phyloP scores from a whole-genome alignment of 2,888 invertebrate species.

The Alloscopus bannaensis region DNA sequence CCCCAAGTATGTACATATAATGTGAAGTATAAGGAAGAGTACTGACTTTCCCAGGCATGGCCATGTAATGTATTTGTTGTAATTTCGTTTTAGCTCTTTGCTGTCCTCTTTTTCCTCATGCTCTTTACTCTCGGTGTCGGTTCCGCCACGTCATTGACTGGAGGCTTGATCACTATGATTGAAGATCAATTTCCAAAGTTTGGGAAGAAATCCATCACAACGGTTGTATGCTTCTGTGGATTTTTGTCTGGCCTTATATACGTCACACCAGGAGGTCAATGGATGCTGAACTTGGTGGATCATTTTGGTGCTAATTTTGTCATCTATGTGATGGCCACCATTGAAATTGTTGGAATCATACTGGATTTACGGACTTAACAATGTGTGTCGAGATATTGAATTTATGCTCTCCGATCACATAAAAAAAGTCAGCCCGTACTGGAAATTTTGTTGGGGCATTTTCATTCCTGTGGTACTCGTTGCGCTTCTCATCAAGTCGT shows the following conservation, averaged over 20 bases:
- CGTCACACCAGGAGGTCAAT: constrained; percentile 81
- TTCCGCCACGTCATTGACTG: constrained; percentile 84
- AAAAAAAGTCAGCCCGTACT: constrained; percentile 80
- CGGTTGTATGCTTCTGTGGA: constrained; percentile 79
- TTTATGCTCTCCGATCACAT: constrained; percentile 86
- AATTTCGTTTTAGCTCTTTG: not conserved
- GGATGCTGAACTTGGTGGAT: constrained; percentile 80
- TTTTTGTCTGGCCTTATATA: constrained; percentile 81
- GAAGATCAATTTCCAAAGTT: constrained; percentile 82
- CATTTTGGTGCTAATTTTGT: constrained; percentile 81
- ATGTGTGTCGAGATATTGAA: constrained; percentile 84
- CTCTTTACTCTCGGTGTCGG: constrained; percentile 83
- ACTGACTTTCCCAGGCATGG: not conserved
- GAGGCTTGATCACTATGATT: constrained; percentile 83
- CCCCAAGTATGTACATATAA: constrained; percentile 62
- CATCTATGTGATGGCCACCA: constrained; percentile 79
- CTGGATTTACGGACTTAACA: constrained; percentile 81
- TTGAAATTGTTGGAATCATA: constrained; percentile 79
- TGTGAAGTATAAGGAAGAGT: not conserved
- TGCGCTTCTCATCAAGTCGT: constrained; percentile 11
- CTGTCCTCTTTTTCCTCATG: constrained; percentile 90
- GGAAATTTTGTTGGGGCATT: constrained; percentile 86
- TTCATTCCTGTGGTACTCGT: constrained; percentile 80
- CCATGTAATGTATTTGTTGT: not conserved
- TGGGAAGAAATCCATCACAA: constrained; percentile 80